phyloP scores from a whole-genome alignment of 2,797 vertebrate genomes.

The Nannoperca obscura region DNA sequence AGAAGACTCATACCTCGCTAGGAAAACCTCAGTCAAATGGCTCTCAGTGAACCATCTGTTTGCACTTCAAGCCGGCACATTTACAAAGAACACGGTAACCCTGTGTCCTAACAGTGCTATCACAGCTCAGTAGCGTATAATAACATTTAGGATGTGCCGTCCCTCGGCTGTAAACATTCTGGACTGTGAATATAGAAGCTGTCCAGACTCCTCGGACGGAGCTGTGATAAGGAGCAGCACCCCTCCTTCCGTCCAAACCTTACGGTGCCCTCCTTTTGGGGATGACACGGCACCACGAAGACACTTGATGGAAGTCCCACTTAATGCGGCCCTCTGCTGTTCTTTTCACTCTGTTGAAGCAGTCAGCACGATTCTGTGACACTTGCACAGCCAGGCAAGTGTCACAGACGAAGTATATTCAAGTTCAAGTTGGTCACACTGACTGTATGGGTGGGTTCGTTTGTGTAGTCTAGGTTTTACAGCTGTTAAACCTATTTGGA shows the following conservation, averaged over 20 bases:
- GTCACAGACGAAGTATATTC: conserved; percentile 1
- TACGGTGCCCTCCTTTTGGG: conserved; percentile 24
- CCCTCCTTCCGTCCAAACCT: conserved; percentile 45
- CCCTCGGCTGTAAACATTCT: conserved; percentile 79
- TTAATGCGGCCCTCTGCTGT: conserved; percentile 9
- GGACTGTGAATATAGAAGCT: conserved; percentile 68
- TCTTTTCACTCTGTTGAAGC: conserved; percentile 5
- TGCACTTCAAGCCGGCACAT: neutral
- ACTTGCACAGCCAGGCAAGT: neutral
- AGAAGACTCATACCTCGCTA: neutral
- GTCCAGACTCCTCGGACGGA: conserved; percentile 76
- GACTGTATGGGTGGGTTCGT: neutral
- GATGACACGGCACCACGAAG: conserved; percentile 13
- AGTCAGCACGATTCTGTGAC: neutral
- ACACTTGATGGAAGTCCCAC: conserved; percentile 46
- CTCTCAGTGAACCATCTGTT: conserved; percentile 15
- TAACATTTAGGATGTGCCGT: conserved; percentile 81
- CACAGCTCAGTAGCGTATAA: conserved; percentile 62
- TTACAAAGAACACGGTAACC: conserved; percentile 57
- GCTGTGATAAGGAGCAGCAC: conserved; percentile 61
- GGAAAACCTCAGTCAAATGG: neutral
- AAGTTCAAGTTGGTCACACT: conserved; percentile 23
- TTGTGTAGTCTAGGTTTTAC: conserved; percentile 41
- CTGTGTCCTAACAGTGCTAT: conserved; percentile 73
- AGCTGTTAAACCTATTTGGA: conserved; percentile 19